Evolutionary conservation across 2,888 invertebrate genomes (phyloP).

Genomic region (Apotomis turbidana): DNA sequence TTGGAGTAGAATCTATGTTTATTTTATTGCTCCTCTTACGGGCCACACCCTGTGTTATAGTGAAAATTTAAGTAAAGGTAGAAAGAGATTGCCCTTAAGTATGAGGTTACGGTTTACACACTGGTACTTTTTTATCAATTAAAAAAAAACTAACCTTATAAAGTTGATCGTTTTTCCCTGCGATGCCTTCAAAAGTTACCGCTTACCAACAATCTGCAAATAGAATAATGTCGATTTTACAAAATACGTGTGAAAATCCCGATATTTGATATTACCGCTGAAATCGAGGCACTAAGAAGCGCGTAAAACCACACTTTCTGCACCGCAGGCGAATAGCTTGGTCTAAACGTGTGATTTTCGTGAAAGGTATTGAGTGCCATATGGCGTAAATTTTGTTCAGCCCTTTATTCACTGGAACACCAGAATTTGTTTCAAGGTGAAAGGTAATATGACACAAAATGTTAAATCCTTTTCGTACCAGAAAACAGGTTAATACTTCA

Average conservation of each 20-base stretch:
- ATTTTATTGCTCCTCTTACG: too few species aligned
- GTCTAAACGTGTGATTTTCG: background rate
- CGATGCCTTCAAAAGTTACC: background rate
- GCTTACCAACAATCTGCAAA: constrained; percentile 19
- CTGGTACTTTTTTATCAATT: too few species aligned
- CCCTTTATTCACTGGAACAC: background rate
- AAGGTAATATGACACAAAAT: too few species aligned
- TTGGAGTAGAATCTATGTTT: too few species aligned
- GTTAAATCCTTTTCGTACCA: too few species aligned
- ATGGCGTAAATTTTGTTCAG: background rate
- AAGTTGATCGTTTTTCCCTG: background rate
- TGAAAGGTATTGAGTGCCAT: background rate
- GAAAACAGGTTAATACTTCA: background rate
- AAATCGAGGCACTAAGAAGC: constrained; percentile 33
- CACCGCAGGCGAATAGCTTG: background rate
- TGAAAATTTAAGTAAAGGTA: too few species aligned
- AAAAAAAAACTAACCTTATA: too few species aligned
- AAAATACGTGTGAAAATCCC: constrained; percentile 53
- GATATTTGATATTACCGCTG: constrained; percentile 52
- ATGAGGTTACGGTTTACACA: too few species aligned
- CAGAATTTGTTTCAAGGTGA: background rate
- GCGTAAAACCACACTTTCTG: constrained; percentile 19
- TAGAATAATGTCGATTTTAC: constrained; percentile 45
- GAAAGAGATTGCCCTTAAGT: too few species aligned
- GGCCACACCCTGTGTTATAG: too few species aligned